Evolutionary conservation across 2,888 invertebrate genomes (phyloP).

Genomic region (Orchesellides sinensis): DNA sequence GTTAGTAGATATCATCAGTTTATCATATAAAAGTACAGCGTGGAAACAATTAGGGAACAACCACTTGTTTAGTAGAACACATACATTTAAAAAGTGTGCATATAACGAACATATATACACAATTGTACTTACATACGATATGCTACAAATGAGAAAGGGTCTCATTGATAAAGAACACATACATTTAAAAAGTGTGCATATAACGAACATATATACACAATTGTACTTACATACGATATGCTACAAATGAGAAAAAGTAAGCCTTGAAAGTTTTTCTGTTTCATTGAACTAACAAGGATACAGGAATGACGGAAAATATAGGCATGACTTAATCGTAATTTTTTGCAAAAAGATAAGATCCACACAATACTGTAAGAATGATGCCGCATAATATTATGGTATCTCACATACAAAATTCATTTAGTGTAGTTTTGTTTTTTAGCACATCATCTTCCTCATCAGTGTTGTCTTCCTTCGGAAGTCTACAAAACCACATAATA

Average conservation of each 20-base stretch:
- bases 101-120: background rate
- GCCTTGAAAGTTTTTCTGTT: conserved; percentile 48
- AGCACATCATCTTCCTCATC: background rate
- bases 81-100: too few relatives aligned
- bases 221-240: background rate
- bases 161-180: too few relatives aligned
- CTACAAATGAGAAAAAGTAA: background rate
- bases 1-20: background rate
- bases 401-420: background rate
- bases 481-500: too few relatives aligned
- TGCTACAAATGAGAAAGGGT: background rate
- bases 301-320: conserved; percentile 42
- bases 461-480: too few relatives aligned
- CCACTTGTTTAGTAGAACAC: too few relatives aligned
- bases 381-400: background rate
- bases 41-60: too few relatives aligned
- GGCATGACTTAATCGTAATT: conserved; percentile 56
- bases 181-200: too few relatives aligned
- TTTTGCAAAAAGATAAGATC: too few relatives aligned
- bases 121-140: background rate
- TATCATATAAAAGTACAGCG: too few relatives aligned
- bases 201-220: background rate
- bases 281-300: conserved; percentile 36
- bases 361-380: too few relatives aligned
- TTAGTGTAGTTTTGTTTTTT: background rate